phyloP scores from a whole-genome alignment of 2,113 vertebrate genomes.

The Solea solea region DNA sequence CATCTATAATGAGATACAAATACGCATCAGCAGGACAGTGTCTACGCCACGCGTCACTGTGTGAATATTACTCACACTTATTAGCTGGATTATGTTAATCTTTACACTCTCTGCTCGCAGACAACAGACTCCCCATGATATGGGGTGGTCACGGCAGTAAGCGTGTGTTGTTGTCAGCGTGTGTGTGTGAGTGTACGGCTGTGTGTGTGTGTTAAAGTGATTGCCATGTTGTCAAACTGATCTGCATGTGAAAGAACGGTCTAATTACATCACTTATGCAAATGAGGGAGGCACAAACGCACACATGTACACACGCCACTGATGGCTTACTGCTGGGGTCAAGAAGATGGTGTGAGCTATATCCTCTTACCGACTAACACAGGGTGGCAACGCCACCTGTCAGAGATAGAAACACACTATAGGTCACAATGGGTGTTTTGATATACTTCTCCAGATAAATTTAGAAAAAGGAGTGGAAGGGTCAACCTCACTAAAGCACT shows the following conservation, averaged over 20 bases:
- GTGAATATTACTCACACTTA: slow-evolving; percentile 83
- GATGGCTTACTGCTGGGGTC: slow-evolving; percentile 58
- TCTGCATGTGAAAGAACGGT: slow-evolving; percentile 79
- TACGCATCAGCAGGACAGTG: slow-evolving; percentile 81
- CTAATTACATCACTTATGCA: slow-evolving; percentile 82
- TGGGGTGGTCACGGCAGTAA: slow-evolving; percentile 69
- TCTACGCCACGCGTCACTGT: slow-evolving; percentile 79
- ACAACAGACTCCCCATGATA: slow-evolving; percentile 78
- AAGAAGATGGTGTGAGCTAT: slow-evolving; percentile 57
- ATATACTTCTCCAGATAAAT: slow-evolving; percentile 46
- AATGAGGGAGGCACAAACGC: slow-evolving; percentile 56
- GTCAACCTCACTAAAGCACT: slow-evolving; percentile 64
- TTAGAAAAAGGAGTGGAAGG: slow-evolving; percentile 35
- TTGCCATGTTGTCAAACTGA: slow-evolving; percentile 79
- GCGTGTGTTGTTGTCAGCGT: slow-evolving; percentile 59
- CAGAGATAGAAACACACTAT: slow-evolving; percentile 39
- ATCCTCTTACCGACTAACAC: slow-evolving; percentile 51
- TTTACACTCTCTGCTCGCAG: slow-evolving; percentile 80
- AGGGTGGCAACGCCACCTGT: slow-evolving; percentile 62
- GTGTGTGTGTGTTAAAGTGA: slow-evolving; percentile 66
- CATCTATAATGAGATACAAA: slow-evolving; percentile 83
- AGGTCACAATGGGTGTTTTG: slow-evolving; percentile 47
- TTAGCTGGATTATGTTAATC: slow-evolving; percentile 84
- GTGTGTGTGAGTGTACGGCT: slow-evolving; percentile 16
- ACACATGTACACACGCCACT: slow-evolving; percentile 45